phyloP scores from a whole-genome alignment of 1,140 invertebrate species.

The Wasmannia auropunctata region DNA sequence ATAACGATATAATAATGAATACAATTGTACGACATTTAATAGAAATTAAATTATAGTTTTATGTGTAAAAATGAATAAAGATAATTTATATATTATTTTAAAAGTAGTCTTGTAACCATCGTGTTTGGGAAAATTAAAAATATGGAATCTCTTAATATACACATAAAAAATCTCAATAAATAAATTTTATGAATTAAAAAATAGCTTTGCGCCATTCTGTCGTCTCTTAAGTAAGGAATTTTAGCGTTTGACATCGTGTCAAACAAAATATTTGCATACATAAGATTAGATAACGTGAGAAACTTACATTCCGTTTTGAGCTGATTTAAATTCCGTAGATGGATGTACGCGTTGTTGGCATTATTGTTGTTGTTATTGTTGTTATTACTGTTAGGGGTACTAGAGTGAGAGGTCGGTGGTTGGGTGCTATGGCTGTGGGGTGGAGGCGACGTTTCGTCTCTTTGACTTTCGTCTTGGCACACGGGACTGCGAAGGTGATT shows the following conservation, averaged over 20 bases:
- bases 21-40: background rate
- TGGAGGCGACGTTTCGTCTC: slow-evolving; percentile 85
- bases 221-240: background rate
- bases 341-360: slow-evolving; percentile 82
- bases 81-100: background rate
- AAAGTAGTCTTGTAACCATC: background rate
- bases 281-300: background rate
- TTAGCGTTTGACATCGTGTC: background rate
- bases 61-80: background rate
- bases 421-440: slow-evolving; percentile 82
- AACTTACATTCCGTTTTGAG: slow-evolving; percentile 83
- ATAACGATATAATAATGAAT: background rate
- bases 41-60: background rate
- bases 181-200: background rate
- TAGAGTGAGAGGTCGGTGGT: slow-evolving; percentile 79
- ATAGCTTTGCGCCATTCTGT: background rate
- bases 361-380: slow-evolving; percentile 83
- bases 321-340: slow-evolving; percentile 83
- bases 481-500: slow-evolving; percentile 86
- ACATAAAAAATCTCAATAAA: background rate
- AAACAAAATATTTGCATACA: background rate
- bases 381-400: slow-evolving; percentile 77
- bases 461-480: slow-evolving; percentile 85
- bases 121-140: background rate
- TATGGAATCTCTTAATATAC: background rate